Base-by-base conservation (phyloP, 2,113 vertebrate species). In the Circaetus cinerascens region DNA sequence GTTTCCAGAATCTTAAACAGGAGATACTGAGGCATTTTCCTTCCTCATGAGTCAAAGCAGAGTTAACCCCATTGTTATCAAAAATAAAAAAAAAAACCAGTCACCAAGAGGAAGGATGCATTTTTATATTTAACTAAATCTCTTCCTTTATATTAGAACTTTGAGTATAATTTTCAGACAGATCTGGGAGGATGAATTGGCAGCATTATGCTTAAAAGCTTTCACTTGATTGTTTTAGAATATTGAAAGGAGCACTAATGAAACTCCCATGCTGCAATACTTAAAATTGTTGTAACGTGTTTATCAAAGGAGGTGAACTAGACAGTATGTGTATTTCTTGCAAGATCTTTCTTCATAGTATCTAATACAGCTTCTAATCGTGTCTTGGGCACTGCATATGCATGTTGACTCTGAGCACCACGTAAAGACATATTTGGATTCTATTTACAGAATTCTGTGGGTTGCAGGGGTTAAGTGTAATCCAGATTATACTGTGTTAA, bases 1-100 rank as follows among this genome's bases (percentile, higher is more conserved):
- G 74, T 73, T 98, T 97, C 91, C 98, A 98, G 98, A 97, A 90
- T 83, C 97, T 78, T 43, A 83, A 95, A 60, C 13, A 34, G 85
- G 71, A 95, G 95, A 97, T 96, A 96, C 62, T 64, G 94, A 93
- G 86, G 68, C 46, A 27, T 90, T 97, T 92, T 97, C 92, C 93
- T 97, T 97, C 95, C 96, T 96, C 56, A 50, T 78, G 88, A 95
- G 82, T 95, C 71, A 86, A 78, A 88, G 81, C 63, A 67, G 90
- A 84, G 27, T 98, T 98, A 97, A 97, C 91, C 95, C 88, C 91
- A 62, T 92, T 95, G 68, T 94, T 93, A 88, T 51, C 13, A 77
- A 45, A 78, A 80, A 45, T 29, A 92, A 53, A 7, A 91, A 90
- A 96, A 55, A 41, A 88, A 78, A 36, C 4, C 23, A 2, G 57